Evolutionary conservation across 2,113 vertebrate genomes (phyloP).

Genomic region (Antechinus flavipes): DNA sequence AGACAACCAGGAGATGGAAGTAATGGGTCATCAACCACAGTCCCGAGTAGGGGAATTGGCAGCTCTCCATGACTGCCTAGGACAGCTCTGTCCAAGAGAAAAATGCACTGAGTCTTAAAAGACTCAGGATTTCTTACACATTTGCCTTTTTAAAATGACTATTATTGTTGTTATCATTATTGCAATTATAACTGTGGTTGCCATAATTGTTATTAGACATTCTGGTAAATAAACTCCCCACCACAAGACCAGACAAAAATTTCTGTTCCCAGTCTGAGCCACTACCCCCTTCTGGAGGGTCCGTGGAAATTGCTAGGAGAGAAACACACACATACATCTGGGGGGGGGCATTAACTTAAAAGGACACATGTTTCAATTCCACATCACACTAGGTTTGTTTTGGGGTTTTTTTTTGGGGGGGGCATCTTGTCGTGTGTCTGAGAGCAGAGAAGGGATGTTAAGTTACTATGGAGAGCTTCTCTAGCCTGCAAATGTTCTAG

Average conservation of each 20-base stretch:
- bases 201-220: not conserved
- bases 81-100: not conserved
- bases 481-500: not conserved
- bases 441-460: not conserved
- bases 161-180: not conserved
- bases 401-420: not conserved
- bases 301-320: not conserved
- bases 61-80: not conserved
- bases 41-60: not conserved
- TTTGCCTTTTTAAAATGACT: not conserved
- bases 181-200: not conserved
- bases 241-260: slow-evolving; percentile 54
- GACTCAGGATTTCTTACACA: not conserved
- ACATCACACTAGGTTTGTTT: not conserved
- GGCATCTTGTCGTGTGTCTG: not conserved
- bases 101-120: not conserved
- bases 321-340: not conserved
- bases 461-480: not conserved
- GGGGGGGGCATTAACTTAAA: not conserved
- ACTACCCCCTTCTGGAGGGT: not conserved
- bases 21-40: not conserved
- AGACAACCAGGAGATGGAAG: not conserved
- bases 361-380: not conserved
- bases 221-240: slow-evolving; percentile 41
- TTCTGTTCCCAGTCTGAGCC: not conserved